A percentile compares a stretch with the other conserved stretches of the same genome.
These are phyloP conservation scores for Porites divaricata DNA, from an alignment of 92 coral and sea anemone species.

Conservation along the genomic window DNA sequence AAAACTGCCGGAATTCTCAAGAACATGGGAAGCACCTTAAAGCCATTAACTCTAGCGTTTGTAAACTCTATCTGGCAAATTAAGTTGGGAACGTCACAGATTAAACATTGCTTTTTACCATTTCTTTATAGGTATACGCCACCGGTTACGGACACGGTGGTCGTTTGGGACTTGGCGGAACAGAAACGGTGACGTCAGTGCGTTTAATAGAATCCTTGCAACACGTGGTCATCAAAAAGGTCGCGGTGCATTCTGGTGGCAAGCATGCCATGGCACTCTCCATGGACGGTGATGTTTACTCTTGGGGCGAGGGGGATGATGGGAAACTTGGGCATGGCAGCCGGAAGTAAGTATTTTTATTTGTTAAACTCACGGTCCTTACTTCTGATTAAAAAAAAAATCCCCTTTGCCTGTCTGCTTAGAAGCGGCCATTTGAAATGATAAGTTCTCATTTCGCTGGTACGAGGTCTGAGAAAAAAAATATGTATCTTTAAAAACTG, in stretches of 20 bases:
- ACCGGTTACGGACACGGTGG: slow-evolving; percentile 99
- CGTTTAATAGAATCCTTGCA: slow-evolving; percentile 91
- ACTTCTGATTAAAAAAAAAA: too few species aligned
- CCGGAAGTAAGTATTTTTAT: slow-evolving; percentile 73
- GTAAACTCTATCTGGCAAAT: too few species aligned
- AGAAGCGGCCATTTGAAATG: too few species aligned
- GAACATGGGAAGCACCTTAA: too few species aligned
- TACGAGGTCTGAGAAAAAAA: too few species aligned
- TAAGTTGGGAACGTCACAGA: too few species aligned
- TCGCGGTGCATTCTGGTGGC: slow-evolving; percentile 98
- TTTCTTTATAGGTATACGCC: slow-evolving; percentile 72
- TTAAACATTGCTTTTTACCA: not conserved
- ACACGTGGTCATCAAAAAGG: slow-evolving; percentile 94
- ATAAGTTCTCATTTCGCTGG: too few species aligned
- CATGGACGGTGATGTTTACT: slow-evolving; percentile 89
- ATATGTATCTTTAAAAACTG: too few species aligned
- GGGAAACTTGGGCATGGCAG: slow-evolving; percentile 98
- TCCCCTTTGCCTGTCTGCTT: too few species aligned
- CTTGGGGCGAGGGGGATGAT: slow-evolving; percentile 99
- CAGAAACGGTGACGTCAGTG: slow-evolving; percentile 94
- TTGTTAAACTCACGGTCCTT: not conserved
- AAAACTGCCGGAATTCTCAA: too few species aligned
- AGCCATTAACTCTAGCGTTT: too few species aligned
- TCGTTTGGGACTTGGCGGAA: slow-evolving; percentile 97
- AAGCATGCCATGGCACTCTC: slow-evolving; percentile 95